phyloP scores from a whole-genome alignment of 2,888 invertebrate genomes.

The Dryobotodes eremita region DNA sequence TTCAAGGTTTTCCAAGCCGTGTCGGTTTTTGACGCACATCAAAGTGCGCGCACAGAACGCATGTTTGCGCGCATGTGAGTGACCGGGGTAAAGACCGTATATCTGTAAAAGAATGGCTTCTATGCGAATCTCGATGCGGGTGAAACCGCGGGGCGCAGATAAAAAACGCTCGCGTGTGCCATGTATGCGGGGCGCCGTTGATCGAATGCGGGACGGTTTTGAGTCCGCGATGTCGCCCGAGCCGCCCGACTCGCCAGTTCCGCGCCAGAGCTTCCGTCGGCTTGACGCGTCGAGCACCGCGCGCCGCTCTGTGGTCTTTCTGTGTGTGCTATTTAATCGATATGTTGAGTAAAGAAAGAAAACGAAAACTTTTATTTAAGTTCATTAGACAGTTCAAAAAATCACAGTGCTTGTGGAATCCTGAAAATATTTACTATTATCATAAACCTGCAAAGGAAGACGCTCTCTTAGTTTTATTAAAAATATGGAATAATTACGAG shows the following conservation, averaged over 20 bases:
- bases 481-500: constrained; percentile 33
- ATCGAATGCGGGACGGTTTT: neutral
- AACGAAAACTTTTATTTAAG: constrained; percentile 13
- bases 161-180: too few species aligned
- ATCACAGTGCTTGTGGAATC: constrained; percentile 38
- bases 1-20: too few species aligned
- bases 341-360: neutral
- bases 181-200: neutral
- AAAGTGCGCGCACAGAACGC: too few species aligned
- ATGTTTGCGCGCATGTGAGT: too few species aligned
- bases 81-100: too few species aligned
- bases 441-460: neutral
- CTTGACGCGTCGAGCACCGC: neutral
- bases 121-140: neutral
- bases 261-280: neutral
- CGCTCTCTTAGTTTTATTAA: constrained; percentile 23
- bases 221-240: constrained; percentile 8
- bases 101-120: neutral
- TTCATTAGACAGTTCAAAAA: constrained; percentile 34
- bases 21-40: too few species aligned
- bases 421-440: constrained; percentile 18
- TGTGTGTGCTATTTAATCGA: neutral
- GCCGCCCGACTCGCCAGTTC: constrained; percentile 27
- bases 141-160: neutral
- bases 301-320: neutral